Evolutionary conservation across 2,888 invertebrate species (phyloP).

Genomic region (Lepidochitona cinerea): DNA sequence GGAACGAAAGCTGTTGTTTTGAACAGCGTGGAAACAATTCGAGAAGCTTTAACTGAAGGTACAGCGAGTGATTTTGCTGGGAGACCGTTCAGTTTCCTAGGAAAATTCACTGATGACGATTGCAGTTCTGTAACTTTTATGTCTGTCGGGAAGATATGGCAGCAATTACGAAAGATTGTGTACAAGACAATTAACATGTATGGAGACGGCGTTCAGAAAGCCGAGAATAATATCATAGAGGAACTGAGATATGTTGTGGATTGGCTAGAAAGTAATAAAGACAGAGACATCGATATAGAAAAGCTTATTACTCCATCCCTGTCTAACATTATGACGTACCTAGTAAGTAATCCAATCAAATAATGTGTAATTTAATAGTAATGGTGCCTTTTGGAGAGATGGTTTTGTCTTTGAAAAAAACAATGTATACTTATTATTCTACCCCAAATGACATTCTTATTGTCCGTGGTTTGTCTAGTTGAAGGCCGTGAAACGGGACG

Average conservation of each 20-base stretch:
- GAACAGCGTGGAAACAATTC: background rate
- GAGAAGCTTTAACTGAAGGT: background rate
- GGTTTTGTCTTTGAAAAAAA: no score
- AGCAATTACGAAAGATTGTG: background rate
- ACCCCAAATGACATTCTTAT: no score
- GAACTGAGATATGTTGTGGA: background rate
- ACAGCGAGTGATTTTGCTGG: background rate
- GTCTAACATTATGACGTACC: background rate
- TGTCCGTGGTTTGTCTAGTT: no score
- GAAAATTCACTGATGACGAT: background rate
- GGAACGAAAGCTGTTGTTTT: background rate
- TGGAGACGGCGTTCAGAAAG: background rate
- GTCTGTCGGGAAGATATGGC: background rate
- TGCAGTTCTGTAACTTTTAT: background rate
- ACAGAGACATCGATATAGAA: background rate
- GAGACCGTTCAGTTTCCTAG: background rate
- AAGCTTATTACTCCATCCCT: background rate
- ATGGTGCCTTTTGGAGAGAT: no score
- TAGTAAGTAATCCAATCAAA: no score
- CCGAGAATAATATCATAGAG: background rate
- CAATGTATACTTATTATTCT: no score
- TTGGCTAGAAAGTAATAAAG: background rate
- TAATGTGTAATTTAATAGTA: no score
- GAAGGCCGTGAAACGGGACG: no score
- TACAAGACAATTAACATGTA: constrained; percentile 2